These are phyloP conservation scores for Notoglanidium macrostoma DNA, from an alignment of 2,797 vertebrate genomes.

Conservation along the genomic window DNA sequence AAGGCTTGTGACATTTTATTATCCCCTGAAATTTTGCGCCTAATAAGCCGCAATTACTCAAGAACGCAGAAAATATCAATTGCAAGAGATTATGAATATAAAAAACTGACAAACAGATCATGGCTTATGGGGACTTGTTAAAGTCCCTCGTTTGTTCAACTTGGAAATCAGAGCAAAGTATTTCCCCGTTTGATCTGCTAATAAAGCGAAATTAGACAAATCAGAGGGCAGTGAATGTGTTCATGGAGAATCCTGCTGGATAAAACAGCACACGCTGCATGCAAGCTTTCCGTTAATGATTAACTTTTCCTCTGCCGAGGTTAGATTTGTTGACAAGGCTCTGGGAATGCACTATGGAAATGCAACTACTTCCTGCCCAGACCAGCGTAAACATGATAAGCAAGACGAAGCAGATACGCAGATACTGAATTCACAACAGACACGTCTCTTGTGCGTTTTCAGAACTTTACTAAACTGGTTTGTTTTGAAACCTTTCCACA, in stretches of 20 bases:
- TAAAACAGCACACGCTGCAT: neutral
- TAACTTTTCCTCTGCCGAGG: neutral
- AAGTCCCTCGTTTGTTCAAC: neutral
- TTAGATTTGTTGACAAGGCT: neutral
- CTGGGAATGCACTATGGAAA: conserved; percentile 7
- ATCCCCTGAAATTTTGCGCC: neutral
- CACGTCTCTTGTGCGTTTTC: neutral
- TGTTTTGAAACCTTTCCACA: neutral
- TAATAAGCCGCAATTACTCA: neutral
- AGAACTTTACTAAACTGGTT: too few relatives aligned
- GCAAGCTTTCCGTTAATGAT: neutral
- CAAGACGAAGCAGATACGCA: neutral
- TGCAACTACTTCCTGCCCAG: conserved; percentile 8
- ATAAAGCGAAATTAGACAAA: neutral
- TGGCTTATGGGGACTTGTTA: neutral
- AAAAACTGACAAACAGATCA: neutral
- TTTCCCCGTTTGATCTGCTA: neutral
- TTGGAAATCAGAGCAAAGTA: neutral
- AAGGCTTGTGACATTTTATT: neutral
- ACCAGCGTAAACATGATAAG: conserved; percentile 19
- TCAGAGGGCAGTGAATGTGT: neutral
- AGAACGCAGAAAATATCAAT: neutral
- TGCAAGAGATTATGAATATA: neutral
- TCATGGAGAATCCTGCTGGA: neutral
- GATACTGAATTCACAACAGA: neutral